phyloP scores from a whole-genome alignment of 1,140 invertebrate genomes.

The Drosophila ananassae region DNA sequence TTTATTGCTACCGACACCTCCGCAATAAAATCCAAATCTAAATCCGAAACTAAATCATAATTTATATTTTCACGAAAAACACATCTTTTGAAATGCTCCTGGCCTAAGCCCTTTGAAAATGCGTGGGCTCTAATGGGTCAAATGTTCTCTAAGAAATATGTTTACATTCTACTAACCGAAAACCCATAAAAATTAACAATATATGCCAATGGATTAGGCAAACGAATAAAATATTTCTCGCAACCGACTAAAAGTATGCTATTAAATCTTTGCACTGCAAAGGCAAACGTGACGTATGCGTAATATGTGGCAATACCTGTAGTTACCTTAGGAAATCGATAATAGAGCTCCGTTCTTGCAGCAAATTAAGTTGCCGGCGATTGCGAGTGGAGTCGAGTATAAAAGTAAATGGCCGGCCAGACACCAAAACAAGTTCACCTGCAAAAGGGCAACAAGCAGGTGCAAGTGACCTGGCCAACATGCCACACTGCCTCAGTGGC shows the following conservation, averaged over 20 bases:
- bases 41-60: constrained; percentile 41
- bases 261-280: background rate
- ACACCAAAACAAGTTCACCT: constrained; percentile 37
- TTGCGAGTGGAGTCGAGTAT: constrained; percentile 22
- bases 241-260: constrained; percentile 45
- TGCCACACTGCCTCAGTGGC: constrained; percentile 26
- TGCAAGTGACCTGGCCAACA: constrained; percentile 49
- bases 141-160: constrained; percentile 29
- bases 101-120: constrained; percentile 3
- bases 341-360: constrained; percentile 23
- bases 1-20: constrained; percentile 43
- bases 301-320: constrained; percentile 6
- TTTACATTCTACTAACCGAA: constrained; percentile 20
- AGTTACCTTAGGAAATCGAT: constrained; percentile 59
- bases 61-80: constrained; percentile 22
- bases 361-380: constrained; percentile 38
- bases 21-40: constrained; percentile 18
- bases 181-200: constrained; percentile 24
- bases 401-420: constrained; percentile 59
- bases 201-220: constrained; percentile 9
- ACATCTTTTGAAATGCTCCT: constrained; percentile 17
- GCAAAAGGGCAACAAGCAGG: constrained; percentile 65
- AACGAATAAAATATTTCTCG: background rate
- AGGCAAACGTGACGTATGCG: constrained; percentile 34
- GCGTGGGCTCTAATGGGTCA: constrained; percentile 32